A percentile compares a stretch with the other conserved stretches of the same genome.
Evolutionary conservation across 2,113 vertebrate genomes (phyloP).

Genomic region (Bungarus multicinctus): DNA sequence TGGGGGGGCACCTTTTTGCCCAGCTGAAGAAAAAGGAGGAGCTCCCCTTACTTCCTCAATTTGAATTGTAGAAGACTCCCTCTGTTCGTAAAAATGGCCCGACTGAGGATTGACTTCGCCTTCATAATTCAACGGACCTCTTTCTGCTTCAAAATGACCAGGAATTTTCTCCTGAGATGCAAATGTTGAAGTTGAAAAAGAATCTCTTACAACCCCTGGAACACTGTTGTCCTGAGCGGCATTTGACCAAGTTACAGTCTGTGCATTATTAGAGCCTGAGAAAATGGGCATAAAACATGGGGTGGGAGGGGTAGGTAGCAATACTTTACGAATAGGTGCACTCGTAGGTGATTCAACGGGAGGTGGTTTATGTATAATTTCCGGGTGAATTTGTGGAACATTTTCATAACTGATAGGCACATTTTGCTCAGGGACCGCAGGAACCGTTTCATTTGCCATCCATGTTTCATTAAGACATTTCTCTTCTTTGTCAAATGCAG

Average conservation of each 20-base stretch:
- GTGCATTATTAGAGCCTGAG: constrained; percentile 58
- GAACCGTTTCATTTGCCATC: constrained; percentile 50
- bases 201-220: constrained; percentile 52
- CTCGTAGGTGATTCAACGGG: constrained; percentile 60
- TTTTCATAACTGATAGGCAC: constrained; percentile 45
- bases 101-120: constrained; percentile 57
- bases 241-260: constrained; percentile 52
- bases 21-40: constrained; percentile 54
- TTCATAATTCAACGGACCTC: constrained; percentile 52
- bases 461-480: constrained; percentile 54
- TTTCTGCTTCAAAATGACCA: constrained; percentile 55
- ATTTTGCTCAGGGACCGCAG: constrained; percentile 29
- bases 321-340: constrained; percentile 71
- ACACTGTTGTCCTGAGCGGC: constrained; percentile 42
- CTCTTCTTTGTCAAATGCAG: constrained; percentile 47
- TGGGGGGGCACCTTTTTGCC: constrained; percentile 56
- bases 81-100: constrained; percentile 59
- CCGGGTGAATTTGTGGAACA: constrained; percentile 32
- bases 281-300: constrained; percentile 69
- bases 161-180: constrained; percentile 60
- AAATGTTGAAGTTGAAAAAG: constrained; percentile 51
- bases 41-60: constrained; percentile 60
- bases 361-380: constrained; percentile 35
- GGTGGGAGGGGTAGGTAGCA: constrained; percentile 73
- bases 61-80: constrained; percentile 24